These are phyloP conservation scores for Anas acuta DNA, from an alignment of 2,797 vertebrate genomes.

Conservation along the genomic window DNA sequence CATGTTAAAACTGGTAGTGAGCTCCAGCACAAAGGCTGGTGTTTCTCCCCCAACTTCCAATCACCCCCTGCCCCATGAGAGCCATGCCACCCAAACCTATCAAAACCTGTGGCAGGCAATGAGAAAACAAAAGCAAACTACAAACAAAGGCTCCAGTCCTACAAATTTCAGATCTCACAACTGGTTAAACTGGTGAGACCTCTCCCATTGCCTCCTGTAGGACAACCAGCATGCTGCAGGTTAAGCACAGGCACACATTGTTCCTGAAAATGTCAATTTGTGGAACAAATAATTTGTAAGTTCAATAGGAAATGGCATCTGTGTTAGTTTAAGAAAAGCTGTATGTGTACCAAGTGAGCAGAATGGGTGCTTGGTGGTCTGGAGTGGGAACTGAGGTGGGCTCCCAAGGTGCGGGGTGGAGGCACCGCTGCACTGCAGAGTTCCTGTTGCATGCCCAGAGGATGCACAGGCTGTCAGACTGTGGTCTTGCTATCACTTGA, in stretches of 20 bases:
- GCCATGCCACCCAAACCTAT: neutral
- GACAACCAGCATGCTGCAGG: neutral
- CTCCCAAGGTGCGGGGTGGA: rapidly evolving
- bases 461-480: neutral
- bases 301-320: neutral
- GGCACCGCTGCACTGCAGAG: rapidly evolving
- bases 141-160: neutral
- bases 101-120: neutral
- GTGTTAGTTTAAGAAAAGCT: slow-evolving; percentile 35
- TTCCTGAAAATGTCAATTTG: slow-evolving; percentile 42
- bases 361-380: neutral
- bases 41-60: neutral
- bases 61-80: rapidly evolving
- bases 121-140: neutral
- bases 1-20: neutral
- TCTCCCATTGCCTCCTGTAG: neutral
- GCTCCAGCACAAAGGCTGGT: neutral
- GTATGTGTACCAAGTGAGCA: neutral
- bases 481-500: neutral
- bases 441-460: neutral
- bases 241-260: slow-evolving; percentile 21
- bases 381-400: neutral
- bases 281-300: slow-evolving; percentile 37
- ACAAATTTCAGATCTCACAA: neutral
- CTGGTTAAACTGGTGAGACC: neutral